phyloP scores from a whole-genome alignment of 2,797 vertebrate species.

The Cuniculus paca region DNA sequence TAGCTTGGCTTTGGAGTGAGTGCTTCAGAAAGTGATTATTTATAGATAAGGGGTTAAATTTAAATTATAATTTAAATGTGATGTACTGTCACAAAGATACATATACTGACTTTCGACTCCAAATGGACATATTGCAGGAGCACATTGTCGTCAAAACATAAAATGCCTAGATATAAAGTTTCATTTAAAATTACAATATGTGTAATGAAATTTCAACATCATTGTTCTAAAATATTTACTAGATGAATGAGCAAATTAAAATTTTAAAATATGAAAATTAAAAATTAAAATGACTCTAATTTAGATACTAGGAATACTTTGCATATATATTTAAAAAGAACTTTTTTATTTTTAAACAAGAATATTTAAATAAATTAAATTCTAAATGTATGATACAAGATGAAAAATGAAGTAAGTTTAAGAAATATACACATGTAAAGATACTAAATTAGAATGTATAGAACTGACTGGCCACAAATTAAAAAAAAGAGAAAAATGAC shows the following conservation, averaged over 20 bases:
- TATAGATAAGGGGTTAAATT: background rate
- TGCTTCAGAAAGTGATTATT: background rate
- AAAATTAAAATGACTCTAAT: background rate
- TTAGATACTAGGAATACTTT: background rate
- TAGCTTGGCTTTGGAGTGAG: background rate
- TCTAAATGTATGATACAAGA: background rate
- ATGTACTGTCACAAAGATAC: background rate
- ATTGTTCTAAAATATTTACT: conserved; percentile 33
- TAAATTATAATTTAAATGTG: background rate
- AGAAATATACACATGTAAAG: background rate
- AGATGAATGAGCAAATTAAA: background rate
- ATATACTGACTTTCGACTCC: background rate
- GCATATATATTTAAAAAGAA: background rate
- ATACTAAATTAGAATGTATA: background rate
- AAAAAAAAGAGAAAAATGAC: background rate
- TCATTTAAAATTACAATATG: background rate
- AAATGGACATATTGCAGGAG: background rate
- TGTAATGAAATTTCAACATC: background rate
- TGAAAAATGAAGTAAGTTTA: background rate
- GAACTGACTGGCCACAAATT: background rate
- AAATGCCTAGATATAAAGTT: background rate
- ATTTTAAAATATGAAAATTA: background rate
- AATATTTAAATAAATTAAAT: background rate
- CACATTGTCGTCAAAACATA: background rate
- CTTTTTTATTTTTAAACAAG: background rate